Conservation (phyloP, 2,888 invertebrate species). For the Acrobeloides nanus region DNA sequence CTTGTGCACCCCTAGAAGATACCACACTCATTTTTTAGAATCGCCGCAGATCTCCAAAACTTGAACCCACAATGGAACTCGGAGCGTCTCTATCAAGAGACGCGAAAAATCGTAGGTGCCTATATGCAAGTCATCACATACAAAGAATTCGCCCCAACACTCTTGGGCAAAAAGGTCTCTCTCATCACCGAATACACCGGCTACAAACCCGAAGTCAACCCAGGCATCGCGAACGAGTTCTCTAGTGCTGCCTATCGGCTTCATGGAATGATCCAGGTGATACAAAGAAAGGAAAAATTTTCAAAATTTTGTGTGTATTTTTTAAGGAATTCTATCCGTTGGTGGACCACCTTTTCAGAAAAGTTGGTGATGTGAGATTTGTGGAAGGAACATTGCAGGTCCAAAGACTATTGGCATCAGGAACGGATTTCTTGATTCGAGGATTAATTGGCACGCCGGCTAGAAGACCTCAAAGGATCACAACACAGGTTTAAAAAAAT, state of each 20-base stretch:
- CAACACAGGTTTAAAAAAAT: constrained; percentile 88
- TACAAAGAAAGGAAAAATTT: too few species aligned
- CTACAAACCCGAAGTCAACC: constrained; percentile 74
- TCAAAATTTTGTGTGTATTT: too few species aligned
- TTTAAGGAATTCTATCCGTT: constrained; percentile 41
- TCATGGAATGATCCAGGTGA: constrained; percentile 85
- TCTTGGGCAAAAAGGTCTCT: constrained; percentile 67
- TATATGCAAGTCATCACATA: constrained; percentile 53
- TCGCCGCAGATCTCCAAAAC: constrained; percentile 39
- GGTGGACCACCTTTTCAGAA: constrained; percentile 31
- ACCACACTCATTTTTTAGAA: constrained; percentile 18
- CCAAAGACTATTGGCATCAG: constrained; percentile 54
- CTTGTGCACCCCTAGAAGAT: not conserved
- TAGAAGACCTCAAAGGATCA: constrained; percentile 69
- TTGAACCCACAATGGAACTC: constrained; percentile 51
- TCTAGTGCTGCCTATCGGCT: constrained; percentile 87
- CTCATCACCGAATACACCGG: constrained; percentile 72
- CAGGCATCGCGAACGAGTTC: constrained; percentile 85
- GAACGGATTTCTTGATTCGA: constrained; percentile 94
- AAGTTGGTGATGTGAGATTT: constrained; percentile 32
- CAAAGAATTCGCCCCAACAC: constrained; percentile 75
- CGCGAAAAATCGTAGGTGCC: constrained; percentile 55
- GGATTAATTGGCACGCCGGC: constrained; percentile 82
- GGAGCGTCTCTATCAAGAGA: constrained; percentile 53
- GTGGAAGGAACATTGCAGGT: constrained; percentile 28